Base-by-base conservation (phyloP, 1,140 invertebrate genomes). In the Euwallacea similis region DNA sequence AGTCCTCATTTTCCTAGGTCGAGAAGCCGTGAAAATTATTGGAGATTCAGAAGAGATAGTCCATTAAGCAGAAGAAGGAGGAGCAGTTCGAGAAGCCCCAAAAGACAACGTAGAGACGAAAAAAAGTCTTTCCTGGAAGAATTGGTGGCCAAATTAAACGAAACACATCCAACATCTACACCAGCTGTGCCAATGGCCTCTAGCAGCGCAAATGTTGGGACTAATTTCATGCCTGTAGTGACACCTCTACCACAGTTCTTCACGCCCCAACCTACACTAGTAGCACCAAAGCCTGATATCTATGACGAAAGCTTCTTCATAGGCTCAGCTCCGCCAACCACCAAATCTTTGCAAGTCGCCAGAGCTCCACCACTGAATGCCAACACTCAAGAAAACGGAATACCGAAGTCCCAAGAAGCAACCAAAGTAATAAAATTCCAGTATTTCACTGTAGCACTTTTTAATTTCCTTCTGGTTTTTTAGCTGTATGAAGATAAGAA, bases 61-160 rank as follows among this genome's bases (percentile, higher is more conserved):
- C 60, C 55, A 16, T 10, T 63, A 66, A 53, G 69, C 6, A 16
- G 42, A 9, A 42, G 60, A 16, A 63, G 66, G 33, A 74, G 62
- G n/a, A 62, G 59, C 21, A 56, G 70, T 16, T 74, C 73, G 0
- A 59, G 60, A 59, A 71, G 56, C 16, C 59, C 58, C 41, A 68
- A 47, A 58, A 61, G 47, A 47, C 11, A 10, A 3, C 74, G 65
- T n/a, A 46, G 54, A 59, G 71, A 73, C 56, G 74, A 76, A 64
- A 76, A 75, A 42, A 72, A 72, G 63, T 75, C 78, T 4, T 80
- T 80, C 66, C 58, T 80, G 44, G 76, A 80, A 59, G 79, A 80
- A 73, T 67, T 80, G 11, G 67, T 71, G 60, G 73, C 75, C 21
- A 80, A 80, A 73, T 64, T 80, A 11, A 76, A 78, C 59, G 77